Conservation (phyloP, 2,797 vertebrate species). For the Gadopsis bispinosus region DNA sequence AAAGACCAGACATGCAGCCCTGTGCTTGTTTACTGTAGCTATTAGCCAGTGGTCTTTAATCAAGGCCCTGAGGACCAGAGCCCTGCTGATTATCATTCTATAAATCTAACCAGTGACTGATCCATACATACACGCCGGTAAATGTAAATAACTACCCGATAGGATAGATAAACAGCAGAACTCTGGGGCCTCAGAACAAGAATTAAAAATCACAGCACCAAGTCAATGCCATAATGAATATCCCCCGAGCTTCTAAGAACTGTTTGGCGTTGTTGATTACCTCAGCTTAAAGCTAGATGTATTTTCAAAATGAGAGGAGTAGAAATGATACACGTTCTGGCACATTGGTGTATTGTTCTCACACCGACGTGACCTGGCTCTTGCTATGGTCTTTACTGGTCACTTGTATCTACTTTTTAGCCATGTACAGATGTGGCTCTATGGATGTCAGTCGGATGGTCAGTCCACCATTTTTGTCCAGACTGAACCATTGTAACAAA, state of each 20-base stretch:
- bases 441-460: neutral
- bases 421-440: neutral
- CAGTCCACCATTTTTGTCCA: neutral
- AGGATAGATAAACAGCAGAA: slow-evolving; percentile 45
- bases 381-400: neutral
- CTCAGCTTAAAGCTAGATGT: neutral
- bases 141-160: slow-evolving; percentile 67
- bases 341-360: neutral
- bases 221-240: slow-evolving; percentile 51
- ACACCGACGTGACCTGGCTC: neutral
- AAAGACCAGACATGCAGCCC: slow-evolving; percentile 25
- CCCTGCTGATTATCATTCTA: slow-evolving; percentile 54
- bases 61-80: slow-evolving; percentile 38
- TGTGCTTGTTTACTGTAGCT: slow-evolving; percentile 56
- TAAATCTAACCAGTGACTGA: slow-evolving; percentile 67
- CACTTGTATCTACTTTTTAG: neutral
- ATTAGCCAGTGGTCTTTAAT: slow-evolving; percentile 40
- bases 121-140: slow-evolving; percentile 59
- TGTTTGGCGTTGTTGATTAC: slow-evolving; percentile 7
- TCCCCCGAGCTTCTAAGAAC: slow-evolving; percentile 30
- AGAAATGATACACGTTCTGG: neutral
- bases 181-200: slow-evolving; percentile 46
- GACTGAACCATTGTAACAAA: neutral
- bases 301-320: slow-evolving; percentile 19
- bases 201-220: slow-evolving; percentile 49